Base-by-base conservation (phyloP, 2,113 vertebrate genomes). In the Glaucomys volans region DNA sequence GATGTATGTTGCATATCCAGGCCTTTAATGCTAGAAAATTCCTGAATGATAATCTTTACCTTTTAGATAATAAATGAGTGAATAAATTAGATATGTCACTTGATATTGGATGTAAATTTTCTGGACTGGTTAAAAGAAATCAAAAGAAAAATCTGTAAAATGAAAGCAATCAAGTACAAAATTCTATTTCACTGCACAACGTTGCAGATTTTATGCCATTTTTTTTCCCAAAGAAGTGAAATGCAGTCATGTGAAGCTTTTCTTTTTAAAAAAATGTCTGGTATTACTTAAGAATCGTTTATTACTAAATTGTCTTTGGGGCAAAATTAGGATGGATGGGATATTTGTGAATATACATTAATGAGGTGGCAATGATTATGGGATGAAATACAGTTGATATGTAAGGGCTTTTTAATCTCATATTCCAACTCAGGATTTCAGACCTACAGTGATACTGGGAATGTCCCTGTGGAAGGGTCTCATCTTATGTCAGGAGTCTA, bases 141-240 rank as follows among this genome's bases (percentile, higher is more conserved):
- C 1, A 94, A 69, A 30, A 87, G 7, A 40, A 71, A 80, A 97
- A 84, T 59, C 28, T 91, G 20, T 30, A 40, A 42, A 86, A n/a
- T 62, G 52, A 77, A 95, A 77, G 71, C 28, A 30, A 76, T 5
- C 13, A 16, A 44, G 47, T 22, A 76, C 26, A 91, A 79, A 85
- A 66, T 4, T 91, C 59, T 62, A 9, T 26, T 62, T 62, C 24
- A 62, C 59, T 62, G 24, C 1, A 20, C 26, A 62, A 62, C 10
- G 59, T 10, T 62, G 59, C 8, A 62, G 59, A 62, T 62, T 62
- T 62, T 26, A 28, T 0, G 8, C 22, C 22, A 8, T 24, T 28
- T 28, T 62, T 59, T 54, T 62, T 28, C 24, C 59, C 24, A 28
- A 62, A 62, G 28, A 62, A 10, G 24, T 28, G 59, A 62, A 62